Conservation (phyloP, 2,888 invertebrate species). For the Lasius fuliginosus region DNA sequence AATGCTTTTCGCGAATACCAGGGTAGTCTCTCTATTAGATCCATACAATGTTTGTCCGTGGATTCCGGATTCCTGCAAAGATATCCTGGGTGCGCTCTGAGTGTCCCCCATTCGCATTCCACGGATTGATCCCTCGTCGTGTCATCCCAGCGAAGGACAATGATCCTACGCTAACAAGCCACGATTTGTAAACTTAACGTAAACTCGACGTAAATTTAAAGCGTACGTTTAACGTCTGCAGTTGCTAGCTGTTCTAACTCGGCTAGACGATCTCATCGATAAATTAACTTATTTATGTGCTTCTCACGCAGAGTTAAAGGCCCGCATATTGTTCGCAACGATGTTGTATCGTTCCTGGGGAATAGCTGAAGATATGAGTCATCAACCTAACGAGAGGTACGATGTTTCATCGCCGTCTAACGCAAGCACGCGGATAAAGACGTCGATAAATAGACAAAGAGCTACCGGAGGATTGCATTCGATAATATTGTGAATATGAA, state of each 20-base stretch:
- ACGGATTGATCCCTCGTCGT: slow-evolving; percentile 35
- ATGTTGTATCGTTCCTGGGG: slow-evolving; percentile 25
- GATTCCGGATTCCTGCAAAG: slow-evolving; percentile 41
- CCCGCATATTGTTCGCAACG: slow-evolving; percentile 37
- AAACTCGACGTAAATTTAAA: slow-evolving; percentile 48
- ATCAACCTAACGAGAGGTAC: slow-evolving; percentile 45
- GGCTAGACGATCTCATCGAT: slow-evolving; percentile 32
- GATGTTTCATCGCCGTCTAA: slow-evolving; percentile 39
- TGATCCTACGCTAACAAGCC: slow-evolving; percentile 48
- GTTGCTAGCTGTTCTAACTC: slow-evolving; percentile 32
- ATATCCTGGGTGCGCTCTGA: slow-evolving; percentile 20
- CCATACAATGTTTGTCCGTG: slow-evolving; percentile 24
- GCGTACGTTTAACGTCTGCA: slow-evolving; percentile 37
- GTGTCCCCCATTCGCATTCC: slow-evolving; percentile 43
- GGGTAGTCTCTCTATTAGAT: slow-evolving; percentile 16
- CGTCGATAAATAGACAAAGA: slow-evolving; percentile 27
- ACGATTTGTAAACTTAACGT: slow-evolving; percentile 37
- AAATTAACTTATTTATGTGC: slow-evolving; percentile 51
- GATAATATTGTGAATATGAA: not conserved
- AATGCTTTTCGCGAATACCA: slow-evolving; percentile 27
- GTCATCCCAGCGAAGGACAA: slow-evolving; percentile 8
- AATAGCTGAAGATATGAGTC: slow-evolving; percentile 34
- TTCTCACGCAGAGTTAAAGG: slow-evolving; percentile 29
- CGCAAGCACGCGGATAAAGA: slow-evolving; percentile 34
- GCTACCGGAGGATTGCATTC: slow-evolving; percentile 11